Evolutionary conservation across 30 jellyfish, hydroid and myxozoan genomes (phyloP), one percentile per base, ranked within the genome.

Genomic region (Aurelia aurita complex sp. Pacific): DNA sequence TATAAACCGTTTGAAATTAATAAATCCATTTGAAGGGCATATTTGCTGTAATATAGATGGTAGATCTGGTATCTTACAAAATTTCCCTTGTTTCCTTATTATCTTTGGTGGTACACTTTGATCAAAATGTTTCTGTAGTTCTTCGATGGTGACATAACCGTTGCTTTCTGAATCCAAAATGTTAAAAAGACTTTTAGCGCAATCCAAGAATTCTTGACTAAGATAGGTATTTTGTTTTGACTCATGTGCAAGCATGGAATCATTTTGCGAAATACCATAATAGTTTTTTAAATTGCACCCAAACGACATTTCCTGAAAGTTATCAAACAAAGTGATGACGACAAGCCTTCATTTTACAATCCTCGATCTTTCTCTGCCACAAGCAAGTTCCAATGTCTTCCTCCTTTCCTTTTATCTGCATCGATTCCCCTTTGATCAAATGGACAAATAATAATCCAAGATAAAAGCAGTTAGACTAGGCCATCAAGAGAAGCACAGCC

Each of bases 91-190:
- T 53, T 35, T 67, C 46, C 66, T 55, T 38, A 10, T 19, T 8
- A 10, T 11, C 2, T 62, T 43, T 5, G 73, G 73, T 23, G 68
- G 43, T 19, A 59, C 82, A 34, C 53, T 63, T 36, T 50, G 19
- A 0, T 61, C 23, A 64, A 77, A 68, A 77, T 86, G 73, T 33
- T 50, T 67, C 46, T 53, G 86, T 29, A 86, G 83, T 17, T 86
- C 96, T n/a, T 67, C 79, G 2, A 86, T 12, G 9, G 89, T 57
- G 34, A 86, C 89, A 68, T 67, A 86, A 7, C 96, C 96, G 40
- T 86, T 64, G 34, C 62, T 34, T 1, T 77, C 85, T 17, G 96
- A 12, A 74, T 86, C 96, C 19, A 86, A 67, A 64, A 86, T 69
- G 64, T 86, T 89, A 68, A 86, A 86, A 12, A 86, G 63, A 61